Conservation (phyloP, 2,113 vertebrate genomes). For the Pelobates fuscus region DNA sequence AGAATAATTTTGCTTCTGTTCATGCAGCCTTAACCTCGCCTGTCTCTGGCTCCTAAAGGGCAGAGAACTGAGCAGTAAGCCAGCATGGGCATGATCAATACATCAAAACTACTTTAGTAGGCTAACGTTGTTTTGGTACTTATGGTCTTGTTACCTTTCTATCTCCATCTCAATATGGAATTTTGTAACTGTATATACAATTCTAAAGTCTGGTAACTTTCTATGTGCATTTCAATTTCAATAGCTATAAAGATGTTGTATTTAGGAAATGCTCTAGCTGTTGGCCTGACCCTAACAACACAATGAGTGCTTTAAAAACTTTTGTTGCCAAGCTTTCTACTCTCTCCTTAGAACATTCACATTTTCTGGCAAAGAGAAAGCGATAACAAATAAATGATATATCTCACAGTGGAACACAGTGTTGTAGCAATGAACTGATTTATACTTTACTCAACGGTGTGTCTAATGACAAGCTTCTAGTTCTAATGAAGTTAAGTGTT, state of each 20-base stretch:
- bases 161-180: too few relatives aligned
- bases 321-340: neutral
- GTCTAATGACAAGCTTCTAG: conserved; percentile 32
- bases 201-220: too few relatives aligned
- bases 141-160: too few relatives aligned
- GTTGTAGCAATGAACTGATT: conserved; percentile 22
- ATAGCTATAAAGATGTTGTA: neutral
- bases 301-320: neutral
- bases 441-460: conserved; percentile 29
- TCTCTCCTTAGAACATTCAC: neutral
- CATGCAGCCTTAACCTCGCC: too few relatives aligned
- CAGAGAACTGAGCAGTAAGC: too few relatives aligned
- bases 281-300: neutral
- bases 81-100: too few relatives aligned
- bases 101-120: too few relatives aligned
- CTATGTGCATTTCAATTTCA: too few relatives aligned
- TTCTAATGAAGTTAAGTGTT: conserved; percentile 39
- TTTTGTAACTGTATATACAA: too few relatives aligned
- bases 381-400: conserved; percentile 31
- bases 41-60: too few relatives aligned
- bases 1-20: too few relatives aligned
- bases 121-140: too few relatives aligned
- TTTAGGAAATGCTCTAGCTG: neutral
- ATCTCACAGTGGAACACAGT: neutral
- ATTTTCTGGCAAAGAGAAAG: conserved; percentile 12